Evolutionary conservation across 2,797 vertebrate genomes (phyloP).

Genomic region (Semotilus atromaculatus): DNA sequence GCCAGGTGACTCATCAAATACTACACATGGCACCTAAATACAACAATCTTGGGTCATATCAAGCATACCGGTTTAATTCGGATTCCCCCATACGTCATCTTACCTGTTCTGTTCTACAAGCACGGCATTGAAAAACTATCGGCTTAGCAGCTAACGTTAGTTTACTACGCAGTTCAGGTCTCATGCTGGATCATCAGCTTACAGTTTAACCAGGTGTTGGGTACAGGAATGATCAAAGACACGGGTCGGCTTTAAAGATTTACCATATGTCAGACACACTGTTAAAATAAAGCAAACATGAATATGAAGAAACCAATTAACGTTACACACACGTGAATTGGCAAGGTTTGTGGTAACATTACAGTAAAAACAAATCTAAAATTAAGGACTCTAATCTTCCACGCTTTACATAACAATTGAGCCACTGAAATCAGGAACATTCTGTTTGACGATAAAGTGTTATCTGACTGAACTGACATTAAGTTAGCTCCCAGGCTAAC

Average conservation of each 20-base stretch:
- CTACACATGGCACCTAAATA: not conserved
- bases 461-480: conserved; percentile 13
- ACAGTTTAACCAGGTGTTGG: conserved; percentile 33
- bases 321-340: not conserved
- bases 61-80: not conserved
- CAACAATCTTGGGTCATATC: not conserved
- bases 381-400: not conserved
- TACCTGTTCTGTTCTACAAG: not conserved
- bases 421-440: conserved; percentile 12
- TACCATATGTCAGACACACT: conserved; percentile 2
- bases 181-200: conserved; percentile 29
- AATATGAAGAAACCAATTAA: not conserved
- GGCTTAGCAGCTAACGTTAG: not conserved
- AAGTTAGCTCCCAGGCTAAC: conserved; percentile 42
- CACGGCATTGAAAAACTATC: not conserved
- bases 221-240: conserved; percentile 4
- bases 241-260: not conserved
- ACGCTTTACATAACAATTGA: not conserved
- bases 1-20: conserved; percentile 30
- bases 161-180: conserved; percentile 7
- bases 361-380: not conserved
- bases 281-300: not conserved
- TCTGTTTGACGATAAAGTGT: conserved; percentile 15
- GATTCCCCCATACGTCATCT: not conserved
- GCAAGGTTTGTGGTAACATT: not conserved